Evolutionary conservation across 2,113 vertebrate species (phyloP).

Genomic region (Hypomesus transpacificus): DNA sequence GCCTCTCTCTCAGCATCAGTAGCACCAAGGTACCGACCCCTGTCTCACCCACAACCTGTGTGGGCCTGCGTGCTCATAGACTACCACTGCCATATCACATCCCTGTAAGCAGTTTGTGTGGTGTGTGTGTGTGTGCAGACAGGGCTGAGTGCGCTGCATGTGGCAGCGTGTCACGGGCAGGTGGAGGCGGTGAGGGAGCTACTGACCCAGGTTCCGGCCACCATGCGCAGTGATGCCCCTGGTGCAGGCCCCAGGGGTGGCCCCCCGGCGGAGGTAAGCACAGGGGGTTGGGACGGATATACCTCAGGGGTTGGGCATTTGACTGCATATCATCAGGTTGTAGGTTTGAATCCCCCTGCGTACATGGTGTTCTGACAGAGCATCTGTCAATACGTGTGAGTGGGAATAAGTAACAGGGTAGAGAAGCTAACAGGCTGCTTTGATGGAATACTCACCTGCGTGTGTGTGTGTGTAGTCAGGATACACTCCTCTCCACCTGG

Average conservation of each 20-base stretch:
- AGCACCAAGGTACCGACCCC: constrained; percentile 54
- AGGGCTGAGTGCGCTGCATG: constrained; percentile 55
- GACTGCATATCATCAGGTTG: too few relatives aligned
- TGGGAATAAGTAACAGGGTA: too few relatives aligned
- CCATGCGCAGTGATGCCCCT: constrained; percentile 37
- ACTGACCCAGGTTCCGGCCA: constrained; percentile 48
- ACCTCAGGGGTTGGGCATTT: too few relatives aligned
- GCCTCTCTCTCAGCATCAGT: constrained; percentile 49
- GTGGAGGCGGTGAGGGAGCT: constrained; percentile 59
- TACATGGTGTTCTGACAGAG: too few relatives aligned
- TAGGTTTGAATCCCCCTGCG: too few relatives aligned
- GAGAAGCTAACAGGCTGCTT: too few relatives aligned
- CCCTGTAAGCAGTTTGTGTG: background rate
- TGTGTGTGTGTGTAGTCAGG: constrained; percentile 50
- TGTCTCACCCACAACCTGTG: background rate
- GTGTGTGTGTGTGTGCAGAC: constrained; percentile 39
- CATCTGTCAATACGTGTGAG: too few relatives aligned
- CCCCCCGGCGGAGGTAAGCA: constrained; percentile 38
- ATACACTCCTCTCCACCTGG: constrained; percentile 61
- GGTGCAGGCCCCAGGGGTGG: background rate
- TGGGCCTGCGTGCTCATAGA: too few relatives aligned
- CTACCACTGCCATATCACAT: too few relatives aligned
- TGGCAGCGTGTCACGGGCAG: constrained; percentile 53
- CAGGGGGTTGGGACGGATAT: too few relatives aligned
- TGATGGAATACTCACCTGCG: background rate